These are phyloP conservation scores for Neoaliturus tenellus DNA, from an alignment of 2,888 invertebrate genomes.

Conservation along the genomic window DNA sequence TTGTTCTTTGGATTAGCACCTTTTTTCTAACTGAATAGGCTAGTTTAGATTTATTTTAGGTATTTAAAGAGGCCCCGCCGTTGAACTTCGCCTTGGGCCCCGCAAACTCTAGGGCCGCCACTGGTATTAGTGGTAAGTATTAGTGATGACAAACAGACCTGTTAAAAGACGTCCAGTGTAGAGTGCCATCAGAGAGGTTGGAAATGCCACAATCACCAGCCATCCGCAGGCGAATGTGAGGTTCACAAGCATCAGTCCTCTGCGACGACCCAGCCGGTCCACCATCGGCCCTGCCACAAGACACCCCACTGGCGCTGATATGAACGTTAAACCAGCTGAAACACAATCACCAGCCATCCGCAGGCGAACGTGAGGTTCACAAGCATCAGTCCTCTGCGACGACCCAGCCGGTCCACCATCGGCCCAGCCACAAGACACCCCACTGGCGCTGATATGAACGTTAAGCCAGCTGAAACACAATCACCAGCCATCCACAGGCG, in stretches of 20 bases:
- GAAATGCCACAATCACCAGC: slow-evolving; percentile 72
- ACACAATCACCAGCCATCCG: slow-evolving; percentile 75
- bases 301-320: slow-evolving; percentile 76
- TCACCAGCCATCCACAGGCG: slow-evolving; percentile 74
- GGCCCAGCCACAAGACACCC: slow-evolving; percentile 75
- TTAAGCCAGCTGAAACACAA: slow-evolving; percentile 76
- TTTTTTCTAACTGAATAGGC: too few species aligned
- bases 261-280: slow-evolving; percentile 74
- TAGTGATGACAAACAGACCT: slow-evolving; percentile 68
- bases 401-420: slow-evolving; percentile 74
- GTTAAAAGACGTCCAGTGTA: slow-evolving; percentile 69
- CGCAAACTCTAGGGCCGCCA: too few species aligned
- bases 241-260: slow-evolving; percentile 73
- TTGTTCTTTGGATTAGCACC: too few species aligned
- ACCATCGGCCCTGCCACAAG: slow-evolving; percentile 74
- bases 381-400: slow-evolving; percentile 73
- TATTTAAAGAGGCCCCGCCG: too few species aligned
- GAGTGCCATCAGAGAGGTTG: slow-evolving; percentile 66
- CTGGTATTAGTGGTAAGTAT: too few species aligned
- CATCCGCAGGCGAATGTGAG: slow-evolving; percentile 74
- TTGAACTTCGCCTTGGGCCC: too few species aligned
- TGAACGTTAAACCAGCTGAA: slow-evolving; percentile 75
- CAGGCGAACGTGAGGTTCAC: slow-evolving; percentile 73
- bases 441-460: slow-evolving; percentile 75
- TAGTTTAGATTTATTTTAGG: too few species aligned